Base-by-base conservation (phyloP, 1,140 invertebrate species). In the Pinna nobilis region DNA sequence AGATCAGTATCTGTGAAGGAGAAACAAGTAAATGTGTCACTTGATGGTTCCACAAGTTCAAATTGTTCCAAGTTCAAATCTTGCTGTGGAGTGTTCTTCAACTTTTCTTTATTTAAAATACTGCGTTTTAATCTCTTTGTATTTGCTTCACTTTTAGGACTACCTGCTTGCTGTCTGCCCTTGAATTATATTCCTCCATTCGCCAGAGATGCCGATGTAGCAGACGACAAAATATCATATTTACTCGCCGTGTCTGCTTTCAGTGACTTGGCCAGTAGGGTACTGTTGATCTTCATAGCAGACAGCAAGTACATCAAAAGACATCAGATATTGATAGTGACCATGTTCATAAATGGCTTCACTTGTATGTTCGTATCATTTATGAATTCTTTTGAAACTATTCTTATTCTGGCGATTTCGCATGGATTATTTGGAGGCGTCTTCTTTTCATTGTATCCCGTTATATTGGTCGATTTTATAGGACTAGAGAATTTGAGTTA, bases 121-220 rank as follows among this genome's bases (percentile, higher is more conserved):
- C 39, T 37, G 1, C 37, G 39, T 1, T 63, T 63, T 23, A 30
- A 41, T 35, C n/a, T 63, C n/a, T 63, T 63, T 63, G 23, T 35
- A 23, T 1, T 63, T 15, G 30, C 25, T 41, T 39, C 39, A 20
- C 35, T 72, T 28, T n/a, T 72, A 25, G 37, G 41, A 49, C 4
- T 59, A 9, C 50, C 63, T 37, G 39, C 60, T 47, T 35, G 50
- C 30, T 61, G 50, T 11, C 32, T 72, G 23, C 33, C 53, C 7
- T 18, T 72, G 0, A 72, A 51, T 25, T 72, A 65, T 15, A 72
- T 72, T 13, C 63, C 70, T n/a, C 70, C 70, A 59, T 59, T 59
- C 11, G 70, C 70, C 15, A 55, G 60, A 65, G 70, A 72, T 33
- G 47, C 35, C 15, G 53, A 49, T 47, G 30, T 72, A n/a, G 35